A percentile compares a stretch with the other conserved stretches of the same genome.
Evolutionary conservation across 2,797 vertebrate species (phyloP).

Genomic region (Cryptoblepharus egeriae): DNA sequence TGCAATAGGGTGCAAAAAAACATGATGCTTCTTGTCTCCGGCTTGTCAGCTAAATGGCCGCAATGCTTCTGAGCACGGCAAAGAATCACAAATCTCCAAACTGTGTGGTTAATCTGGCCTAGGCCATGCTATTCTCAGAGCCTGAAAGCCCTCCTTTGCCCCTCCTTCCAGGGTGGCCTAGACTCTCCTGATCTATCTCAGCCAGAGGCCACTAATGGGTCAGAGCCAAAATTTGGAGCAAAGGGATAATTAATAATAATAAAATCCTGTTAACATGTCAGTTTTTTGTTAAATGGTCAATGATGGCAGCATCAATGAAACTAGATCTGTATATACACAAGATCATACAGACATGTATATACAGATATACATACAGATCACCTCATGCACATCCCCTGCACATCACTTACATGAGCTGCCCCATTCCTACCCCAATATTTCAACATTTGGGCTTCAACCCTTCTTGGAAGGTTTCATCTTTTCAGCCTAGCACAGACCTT

Average conservation of each 20-base stretch:
- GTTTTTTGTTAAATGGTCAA: background rate
- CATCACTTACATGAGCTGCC: background rate
- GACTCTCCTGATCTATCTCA: background rate
- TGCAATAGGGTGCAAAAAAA: background rate
- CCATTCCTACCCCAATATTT: background rate
- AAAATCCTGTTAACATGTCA: too few relatives aligned
- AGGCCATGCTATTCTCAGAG: conserved; percentile 9
- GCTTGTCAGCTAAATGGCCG: too few relatives aligned
- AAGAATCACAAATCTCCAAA: conserved; percentile 4
- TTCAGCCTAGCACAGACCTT: background rate
- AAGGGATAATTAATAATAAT: too few relatives aligned
- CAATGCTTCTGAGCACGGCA: background rate
- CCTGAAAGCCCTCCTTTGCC: background rate
- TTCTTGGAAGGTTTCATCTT: too few relatives aligned
- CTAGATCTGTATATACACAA: too few relatives aligned
- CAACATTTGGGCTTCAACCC: background rate
- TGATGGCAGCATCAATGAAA: background rate
- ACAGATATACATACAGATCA: too few relatives aligned
- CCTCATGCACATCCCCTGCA: too few relatives aligned
- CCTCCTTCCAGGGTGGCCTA: background rate
- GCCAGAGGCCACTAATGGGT: background rate
- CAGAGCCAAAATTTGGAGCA: background rate
- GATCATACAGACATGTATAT: too few relatives aligned
- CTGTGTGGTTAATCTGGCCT: conserved; percentile 10
- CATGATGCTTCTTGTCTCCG: background rate